Percentiles rank a stretch among this genome's conserved stretches.
Evolutionary conservation across 2,113 vertebrate species (phyloP).

Genomic region (Piprites chloris): DNA sequence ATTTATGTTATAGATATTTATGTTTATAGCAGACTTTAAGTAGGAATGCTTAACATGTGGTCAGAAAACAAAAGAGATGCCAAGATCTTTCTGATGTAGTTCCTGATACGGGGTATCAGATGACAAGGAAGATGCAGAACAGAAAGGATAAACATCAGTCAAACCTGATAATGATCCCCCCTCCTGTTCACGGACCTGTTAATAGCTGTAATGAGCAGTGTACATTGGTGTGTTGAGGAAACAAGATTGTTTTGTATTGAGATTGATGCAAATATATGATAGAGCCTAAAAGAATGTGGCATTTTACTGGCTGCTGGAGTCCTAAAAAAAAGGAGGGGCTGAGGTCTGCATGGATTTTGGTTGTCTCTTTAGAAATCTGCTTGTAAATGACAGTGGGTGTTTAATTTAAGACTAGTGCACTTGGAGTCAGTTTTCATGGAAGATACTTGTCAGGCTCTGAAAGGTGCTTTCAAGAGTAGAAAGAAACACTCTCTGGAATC

Average conservation of each 20-base stretch:
- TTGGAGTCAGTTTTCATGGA: constrained; percentile 16
- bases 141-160: neutral
- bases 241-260: neutral
- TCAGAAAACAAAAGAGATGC: neutral
- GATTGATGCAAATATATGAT: neutral
- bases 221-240: neutral
- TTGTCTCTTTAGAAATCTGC: neutral
- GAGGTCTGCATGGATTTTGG: neutral
- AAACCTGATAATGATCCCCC: neutral
- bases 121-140: neutral
- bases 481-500: neutral
- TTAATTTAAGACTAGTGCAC: constrained; percentile 24
- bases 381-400: neutral
- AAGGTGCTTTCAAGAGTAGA: constrained; percentile 9
- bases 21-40: neutral
- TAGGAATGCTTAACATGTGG: neutral
- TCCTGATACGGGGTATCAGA: neutral
- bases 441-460: constrained; percentile 17
- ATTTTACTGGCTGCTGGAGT: neutral
- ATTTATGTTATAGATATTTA: neutral
- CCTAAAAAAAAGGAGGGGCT: neutral
- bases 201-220: neutral
- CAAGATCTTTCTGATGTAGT: neutral
- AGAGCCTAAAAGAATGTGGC: fast-evolving
- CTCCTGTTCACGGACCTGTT: neutral